Evolutionary conservation across 2,888 invertebrate species (phyloP).

Genomic region (Colostygia pectinataria): DNA sequence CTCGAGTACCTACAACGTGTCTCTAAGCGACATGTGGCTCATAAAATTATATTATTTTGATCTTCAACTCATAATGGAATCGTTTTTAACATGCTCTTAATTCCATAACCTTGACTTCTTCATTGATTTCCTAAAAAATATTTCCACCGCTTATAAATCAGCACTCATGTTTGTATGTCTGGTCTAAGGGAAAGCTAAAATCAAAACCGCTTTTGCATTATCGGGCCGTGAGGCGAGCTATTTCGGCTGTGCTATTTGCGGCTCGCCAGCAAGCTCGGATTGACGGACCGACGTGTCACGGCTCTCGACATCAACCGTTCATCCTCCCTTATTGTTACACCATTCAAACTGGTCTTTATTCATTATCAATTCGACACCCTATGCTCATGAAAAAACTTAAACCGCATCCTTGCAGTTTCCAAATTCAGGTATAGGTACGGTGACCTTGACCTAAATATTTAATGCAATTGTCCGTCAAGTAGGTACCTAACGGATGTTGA

Average conservation of each 20-base stretch:
- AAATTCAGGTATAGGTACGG: constrained; percentile 39
- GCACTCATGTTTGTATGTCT: constrained; percentile 47
- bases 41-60: constrained; percentile 35
- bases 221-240: constrained; percentile 76
- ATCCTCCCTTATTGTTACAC: constrained; percentile 54
- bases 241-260: constrained; percentile 75
- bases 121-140: constrained; percentile 15
- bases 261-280: constrained; percentile 78
- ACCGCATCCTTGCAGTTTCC: constrained; percentile 3
- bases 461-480: constrained; percentile 42
- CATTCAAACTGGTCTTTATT: constrained; percentile 39
- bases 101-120: constrained; percentile 15
- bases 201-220: constrained; percentile 79
- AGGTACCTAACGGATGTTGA: constrained; percentile 43
- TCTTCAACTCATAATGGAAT: constrained; percentile 33
- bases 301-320: constrained; percentile 59
- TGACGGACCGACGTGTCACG: constrained; percentile 80
- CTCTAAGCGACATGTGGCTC: constrained; percentile 52
- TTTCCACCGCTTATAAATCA: constrained; percentile 16
- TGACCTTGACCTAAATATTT: constrained; percentile 79
- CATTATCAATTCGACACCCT: neutral
- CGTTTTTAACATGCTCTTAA: constrained; percentile 32
- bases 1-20: constrained; percentile 53
- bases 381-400: too few relatives aligned
- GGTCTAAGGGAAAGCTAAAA: constrained; percentile 65